A percentile compares a stretch with the other conserved stretches of the same genome.
These are phyloP conservation scores for Mya arenaria DNA, from an alignment of 1,140 invertebrate species.

Conservation along the genomic window DNA sequence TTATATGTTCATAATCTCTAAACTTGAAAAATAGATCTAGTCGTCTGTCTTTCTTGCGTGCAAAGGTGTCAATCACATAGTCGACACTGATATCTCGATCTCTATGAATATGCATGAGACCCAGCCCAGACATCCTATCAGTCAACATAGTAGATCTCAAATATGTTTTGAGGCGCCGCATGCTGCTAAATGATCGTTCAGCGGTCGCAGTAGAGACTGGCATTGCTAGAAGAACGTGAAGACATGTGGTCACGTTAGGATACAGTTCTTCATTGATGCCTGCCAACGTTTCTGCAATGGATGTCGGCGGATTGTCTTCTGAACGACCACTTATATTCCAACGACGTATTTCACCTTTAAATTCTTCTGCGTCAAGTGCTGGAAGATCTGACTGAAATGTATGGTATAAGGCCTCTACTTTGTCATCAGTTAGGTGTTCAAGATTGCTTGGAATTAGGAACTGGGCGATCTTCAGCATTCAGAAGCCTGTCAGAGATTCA, in stretches of 20 bases:
- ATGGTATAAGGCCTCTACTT: no score
- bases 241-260: neutral
- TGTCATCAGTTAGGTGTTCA: no score
- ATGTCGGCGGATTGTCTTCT: neutral
- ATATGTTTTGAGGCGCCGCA: constrained; percentile 23
- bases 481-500: no score
- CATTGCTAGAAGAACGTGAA: constrained; percentile 11
- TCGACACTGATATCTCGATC: constrained; percentile 9
- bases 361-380: no score
- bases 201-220: constrained; percentile 4
- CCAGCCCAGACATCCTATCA: constrained; percentile 13
- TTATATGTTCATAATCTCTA: no score
- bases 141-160: constrained; percentile 15
- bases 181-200: constrained; percentile 16
- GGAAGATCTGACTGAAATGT: no score
- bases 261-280: constrained; percentile 4
- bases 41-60: neutral
- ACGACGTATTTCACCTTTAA: no score
- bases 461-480: no score
- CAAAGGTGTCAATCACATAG: neutral
- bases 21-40: constrained; percentile 16
- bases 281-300: neutral
- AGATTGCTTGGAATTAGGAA: no score
- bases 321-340: no score
- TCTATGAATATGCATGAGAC: constrained; percentile 13